Evolutionary conservation across 2,113 vertebrate genomes (phyloP).

Genomic region (Ammodytes dubius): DNA sequence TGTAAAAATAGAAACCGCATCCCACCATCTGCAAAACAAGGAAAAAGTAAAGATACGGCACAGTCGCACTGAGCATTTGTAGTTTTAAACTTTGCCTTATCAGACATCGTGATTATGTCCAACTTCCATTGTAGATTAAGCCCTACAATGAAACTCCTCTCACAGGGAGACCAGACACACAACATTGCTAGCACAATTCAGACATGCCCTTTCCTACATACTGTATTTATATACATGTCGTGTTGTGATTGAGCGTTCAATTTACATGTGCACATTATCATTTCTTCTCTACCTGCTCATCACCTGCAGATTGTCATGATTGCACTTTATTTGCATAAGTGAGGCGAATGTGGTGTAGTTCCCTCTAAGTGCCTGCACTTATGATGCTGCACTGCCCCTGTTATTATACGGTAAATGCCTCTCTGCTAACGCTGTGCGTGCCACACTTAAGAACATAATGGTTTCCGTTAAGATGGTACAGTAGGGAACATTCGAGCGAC

Average conservation of each 20-base stretch:
- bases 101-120: constrained; percentile 13
- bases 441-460: neutral
- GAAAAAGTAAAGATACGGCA: constrained; percentile 44
- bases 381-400: neutral
- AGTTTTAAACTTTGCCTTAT: constrained; percentile 20
- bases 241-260: constrained; percentile 22
- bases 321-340: constrained; percentile 30
- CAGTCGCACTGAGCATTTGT: constrained; percentile 20
- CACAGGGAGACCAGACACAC: neutral
- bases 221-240: constrained; percentile 46
- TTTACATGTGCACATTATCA: constrained; percentile 31
- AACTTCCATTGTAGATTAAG: neutral
- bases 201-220: constrained; percentile 35
- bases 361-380: neutral
- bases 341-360: neutral
- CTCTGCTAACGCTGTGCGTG: too few species aligned
- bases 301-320: constrained; percentile 8
- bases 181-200: neutral
- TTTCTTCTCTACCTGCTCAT: neutral
- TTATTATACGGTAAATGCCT: too few species aligned
- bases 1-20: constrained; percentile 52
- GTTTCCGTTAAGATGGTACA: neutral
- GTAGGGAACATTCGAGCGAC: neutral
- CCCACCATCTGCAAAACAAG: constrained; percentile 40
- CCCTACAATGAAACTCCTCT: constrained; percentile 1